Percentiles rank a stretch among this genome's conserved stretches.
Evolutionary conservation across 1,140 invertebrate genomes (phyloP).

Genomic region (Diorhabda elongata): DNA sequence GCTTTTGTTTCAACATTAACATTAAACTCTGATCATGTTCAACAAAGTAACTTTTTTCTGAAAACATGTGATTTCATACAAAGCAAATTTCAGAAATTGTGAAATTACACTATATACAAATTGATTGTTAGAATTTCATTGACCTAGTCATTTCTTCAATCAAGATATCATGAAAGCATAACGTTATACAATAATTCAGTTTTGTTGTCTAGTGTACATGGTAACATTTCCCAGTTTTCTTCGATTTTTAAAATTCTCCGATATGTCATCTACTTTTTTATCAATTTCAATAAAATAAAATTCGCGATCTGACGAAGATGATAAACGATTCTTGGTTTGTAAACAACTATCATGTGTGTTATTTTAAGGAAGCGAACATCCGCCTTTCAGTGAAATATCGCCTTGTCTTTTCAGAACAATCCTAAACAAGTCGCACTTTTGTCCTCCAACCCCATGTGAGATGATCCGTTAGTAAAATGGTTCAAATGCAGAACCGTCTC

Average conservation of each 20-base stretch:
- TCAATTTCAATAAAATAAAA: neutral
- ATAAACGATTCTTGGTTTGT: constrained; percentile 37
- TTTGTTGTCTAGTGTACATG: too few species aligned
- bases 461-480: constrained; percentile 43
- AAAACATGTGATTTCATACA: too few species aligned
- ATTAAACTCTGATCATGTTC: too few species aligned
- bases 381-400: constrained; percentile 44
- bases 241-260: neutral
- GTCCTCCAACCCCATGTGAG: constrained; percentile 39
- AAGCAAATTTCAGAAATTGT: too few species aligned
- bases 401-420: constrained; percentile 43
- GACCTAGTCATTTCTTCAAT: too few species aligned
- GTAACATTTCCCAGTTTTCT: neutral
- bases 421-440: constrained; percentile 45
- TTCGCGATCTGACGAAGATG: constrained; percentile 37
- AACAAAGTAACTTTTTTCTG: too few species aligned
- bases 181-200: too few species aligned
- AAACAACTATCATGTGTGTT: constrained; percentile 44
- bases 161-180: too few species aligned
- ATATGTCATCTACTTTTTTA: neutral
- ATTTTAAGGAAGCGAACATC: constrained; percentile 45
- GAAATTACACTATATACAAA: too few species aligned
- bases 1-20: too few species aligned
- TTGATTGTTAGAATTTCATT: too few species aligned
- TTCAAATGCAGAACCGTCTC: neutral